phyloP scores from a whole-genome alignment of 2,113 vertebrate species.

The Thryonomys swinderianus region DNA sequence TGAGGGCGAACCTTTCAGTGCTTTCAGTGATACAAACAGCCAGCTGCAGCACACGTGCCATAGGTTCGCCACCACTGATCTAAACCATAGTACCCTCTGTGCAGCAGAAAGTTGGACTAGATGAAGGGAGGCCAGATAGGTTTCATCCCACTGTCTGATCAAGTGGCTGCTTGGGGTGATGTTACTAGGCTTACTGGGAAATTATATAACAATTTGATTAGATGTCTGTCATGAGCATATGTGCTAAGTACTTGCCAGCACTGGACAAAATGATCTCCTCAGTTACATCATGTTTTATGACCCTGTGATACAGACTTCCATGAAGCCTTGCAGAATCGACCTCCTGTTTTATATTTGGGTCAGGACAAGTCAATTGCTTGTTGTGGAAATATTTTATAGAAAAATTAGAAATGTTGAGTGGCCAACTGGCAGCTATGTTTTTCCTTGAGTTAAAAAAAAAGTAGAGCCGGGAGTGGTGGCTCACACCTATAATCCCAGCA shows the following conservation, averaged over 20 bases:
- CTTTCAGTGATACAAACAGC: not conserved
- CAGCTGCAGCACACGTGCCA: not conserved
- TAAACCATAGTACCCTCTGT: not conserved
- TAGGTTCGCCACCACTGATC: not conserved
- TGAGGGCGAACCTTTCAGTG: not conserved
- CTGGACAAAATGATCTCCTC: not conserved
- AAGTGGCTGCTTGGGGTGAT: not conserved
- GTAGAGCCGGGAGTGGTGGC: no score
- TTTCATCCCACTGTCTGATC: not conserved
- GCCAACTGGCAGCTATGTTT: not conserved
- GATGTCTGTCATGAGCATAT: not conserved
- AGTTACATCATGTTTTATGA: not conserved
- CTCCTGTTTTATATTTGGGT: not conserved
- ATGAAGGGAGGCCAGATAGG: not conserved
- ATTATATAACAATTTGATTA: not conserved
- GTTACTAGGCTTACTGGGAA: not conserved
- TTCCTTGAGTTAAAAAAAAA: not conserved
- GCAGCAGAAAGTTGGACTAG: not conserved
- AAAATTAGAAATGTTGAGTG: constrained; percentile 10
- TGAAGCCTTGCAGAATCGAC: not conserved
- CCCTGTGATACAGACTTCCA: not conserved
- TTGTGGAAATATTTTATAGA: not conserved
- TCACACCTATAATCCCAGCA: no score
- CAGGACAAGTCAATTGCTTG: not conserved
- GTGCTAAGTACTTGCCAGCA: not conserved